phyloP scores from a whole-genome alignment of 2,888 invertebrate species.

The Eristalis tenax region DNA sequence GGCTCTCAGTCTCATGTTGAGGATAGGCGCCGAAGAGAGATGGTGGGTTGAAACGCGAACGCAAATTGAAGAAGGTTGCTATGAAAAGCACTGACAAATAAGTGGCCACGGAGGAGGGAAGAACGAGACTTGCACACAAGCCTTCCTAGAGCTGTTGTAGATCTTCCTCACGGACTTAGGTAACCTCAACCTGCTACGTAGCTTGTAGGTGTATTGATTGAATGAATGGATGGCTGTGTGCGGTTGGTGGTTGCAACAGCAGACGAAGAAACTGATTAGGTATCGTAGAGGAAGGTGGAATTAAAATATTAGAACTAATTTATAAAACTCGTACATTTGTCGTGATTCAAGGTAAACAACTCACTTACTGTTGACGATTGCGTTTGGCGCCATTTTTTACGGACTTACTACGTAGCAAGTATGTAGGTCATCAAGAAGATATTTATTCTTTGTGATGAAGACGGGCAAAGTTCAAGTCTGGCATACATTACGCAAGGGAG shows the following conservation, averaged over 20 bases:
- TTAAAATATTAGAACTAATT: background rate
- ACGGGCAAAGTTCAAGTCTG: background rate
- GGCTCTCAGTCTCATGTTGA: background rate
- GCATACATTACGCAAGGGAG: background rate
- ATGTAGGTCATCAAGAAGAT: background rate
- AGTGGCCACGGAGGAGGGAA: background rate
- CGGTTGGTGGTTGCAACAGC: background rate
- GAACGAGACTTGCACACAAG: conserved; percentile 25
- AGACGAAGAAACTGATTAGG: background rate
- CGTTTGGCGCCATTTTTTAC: background rate
- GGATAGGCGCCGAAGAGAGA: background rate
- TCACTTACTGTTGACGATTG: background rate
- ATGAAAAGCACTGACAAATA: background rate
- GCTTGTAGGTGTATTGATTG: background rate
- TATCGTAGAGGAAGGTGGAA: background rate
- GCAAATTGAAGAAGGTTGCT: conserved; percentile 4
- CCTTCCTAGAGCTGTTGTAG: conserved; percentile 25
- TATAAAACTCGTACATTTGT: background rate
- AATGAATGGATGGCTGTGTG: background rate
- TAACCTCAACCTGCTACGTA: conserved; percentile 14
- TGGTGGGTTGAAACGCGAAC: conserved; percentile 10
- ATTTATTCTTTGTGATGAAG: background rate
- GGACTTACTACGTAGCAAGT: background rate
- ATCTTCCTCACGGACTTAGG: conserved; percentile 39
- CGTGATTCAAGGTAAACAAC: background rate